A percentile compares a stretch with the other conserved stretches of the same genome.
Evolutionary conservation across 2,113 vertebrate genomes (phyloP).

Genomic region (Heterochromis multidens): DNA sequence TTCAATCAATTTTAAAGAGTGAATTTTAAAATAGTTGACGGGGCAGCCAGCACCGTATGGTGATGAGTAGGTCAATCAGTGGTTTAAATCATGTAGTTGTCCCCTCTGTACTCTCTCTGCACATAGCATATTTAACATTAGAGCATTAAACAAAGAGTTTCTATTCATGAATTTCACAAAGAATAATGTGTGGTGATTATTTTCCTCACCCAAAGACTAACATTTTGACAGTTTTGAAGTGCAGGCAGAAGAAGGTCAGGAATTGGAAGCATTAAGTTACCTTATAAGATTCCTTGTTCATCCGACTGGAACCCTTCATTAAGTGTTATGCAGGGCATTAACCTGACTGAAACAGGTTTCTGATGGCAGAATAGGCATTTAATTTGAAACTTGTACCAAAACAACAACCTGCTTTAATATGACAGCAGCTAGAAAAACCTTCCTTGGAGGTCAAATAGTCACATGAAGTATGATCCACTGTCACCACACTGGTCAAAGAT

Average conservation of each 20-base stretch:
- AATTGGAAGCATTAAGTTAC: neutral
- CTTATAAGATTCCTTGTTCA: neutral
- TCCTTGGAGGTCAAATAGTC: constrained; percentile 38
- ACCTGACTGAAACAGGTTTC: constrained; percentile 48
- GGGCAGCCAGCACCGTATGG: neutral
- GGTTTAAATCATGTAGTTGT: neutral
- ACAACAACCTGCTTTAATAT: constrained; percentile 70
- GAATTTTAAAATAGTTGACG: neutral
- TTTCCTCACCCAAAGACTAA: neutral
- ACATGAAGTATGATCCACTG: constrained; percentile 47
- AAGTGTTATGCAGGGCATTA: neutral
- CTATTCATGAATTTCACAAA: neutral
- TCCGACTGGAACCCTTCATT: neutral
- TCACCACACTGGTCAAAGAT: constrained; percentile 53
- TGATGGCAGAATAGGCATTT: constrained; percentile 63
- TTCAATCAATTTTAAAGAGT: neutral
- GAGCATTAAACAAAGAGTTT: neutral
- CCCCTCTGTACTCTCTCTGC: neutral
- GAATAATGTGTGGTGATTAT: neutral
- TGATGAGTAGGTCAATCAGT: neutral
- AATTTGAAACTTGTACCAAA: constrained; percentile 69
- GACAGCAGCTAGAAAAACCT: constrained; percentile 57
- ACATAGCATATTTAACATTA: neutral
- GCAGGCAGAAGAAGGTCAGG: neutral
- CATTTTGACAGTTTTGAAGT: too few species aligned